These are phyloP conservation scores for Loriculus beryllinus DNA, from an alignment of 2,797 vertebrate genomes.

Conservation along the genomic window DNA sequence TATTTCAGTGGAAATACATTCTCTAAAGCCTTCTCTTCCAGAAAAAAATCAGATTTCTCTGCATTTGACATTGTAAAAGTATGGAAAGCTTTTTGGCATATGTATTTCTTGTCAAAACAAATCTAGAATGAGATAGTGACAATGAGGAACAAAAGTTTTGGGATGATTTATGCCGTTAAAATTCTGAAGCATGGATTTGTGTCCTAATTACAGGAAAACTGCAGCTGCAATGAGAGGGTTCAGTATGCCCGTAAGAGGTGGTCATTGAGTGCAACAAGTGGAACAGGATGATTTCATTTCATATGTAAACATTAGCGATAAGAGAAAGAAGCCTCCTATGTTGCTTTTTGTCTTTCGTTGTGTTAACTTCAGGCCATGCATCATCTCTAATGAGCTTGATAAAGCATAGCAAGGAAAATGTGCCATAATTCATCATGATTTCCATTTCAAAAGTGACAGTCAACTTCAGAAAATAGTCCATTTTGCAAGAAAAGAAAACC, in stretches of 20 bases:
- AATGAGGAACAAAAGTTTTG: background rate
- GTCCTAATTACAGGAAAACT: background rate
- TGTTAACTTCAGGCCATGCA: slow-evolving; percentile 70
- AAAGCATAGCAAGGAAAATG: slow-evolving; percentile 72
- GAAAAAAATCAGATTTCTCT: slow-evolving; percentile 36
- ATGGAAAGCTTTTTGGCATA: slow-evolving; percentile 17
- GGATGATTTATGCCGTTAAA: background rate
- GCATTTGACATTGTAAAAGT: background rate
- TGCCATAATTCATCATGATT: slow-evolving; percentile 72
- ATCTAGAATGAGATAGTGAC: background rate
- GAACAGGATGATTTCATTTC: slow-evolving; percentile 23
- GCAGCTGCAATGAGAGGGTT: background rate
- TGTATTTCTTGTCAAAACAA: background rate
- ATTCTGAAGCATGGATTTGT: background rate
- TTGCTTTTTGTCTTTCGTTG: slow-evolving; percentile 56
- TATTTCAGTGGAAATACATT: slow-evolving; percentile 31
- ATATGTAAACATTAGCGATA: slow-evolving; percentile 36
- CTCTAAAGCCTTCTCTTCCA: slow-evolving; percentile 14
- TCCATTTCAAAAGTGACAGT: slow-evolving; percentile 73
- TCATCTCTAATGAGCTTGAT: slow-evolving; percentile 79
- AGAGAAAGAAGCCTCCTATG: slow-evolving; percentile 10
- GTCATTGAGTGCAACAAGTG: slow-evolving; percentile 30
- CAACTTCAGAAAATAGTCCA: slow-evolving; percentile 52
- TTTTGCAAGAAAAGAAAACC: slow-evolving; percentile 50
- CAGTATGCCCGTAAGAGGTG: background rate